Evolutionary conservation across 2,888 invertebrate species (phyloP).

Genomic region (Tethea ocularis): DNA sequence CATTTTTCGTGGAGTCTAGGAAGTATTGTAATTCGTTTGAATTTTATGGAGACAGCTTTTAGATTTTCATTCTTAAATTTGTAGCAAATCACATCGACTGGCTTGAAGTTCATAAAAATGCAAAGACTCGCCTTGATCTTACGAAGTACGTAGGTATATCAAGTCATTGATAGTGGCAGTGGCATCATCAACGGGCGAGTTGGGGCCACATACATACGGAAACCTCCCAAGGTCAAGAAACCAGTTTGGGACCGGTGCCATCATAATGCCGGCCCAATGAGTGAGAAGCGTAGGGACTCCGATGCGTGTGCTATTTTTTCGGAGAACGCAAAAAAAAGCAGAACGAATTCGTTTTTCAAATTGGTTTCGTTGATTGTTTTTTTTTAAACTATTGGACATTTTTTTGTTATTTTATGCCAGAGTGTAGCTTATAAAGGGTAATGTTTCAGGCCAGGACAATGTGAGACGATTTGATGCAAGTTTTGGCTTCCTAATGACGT

Average conservation of each 20-base stretch:
- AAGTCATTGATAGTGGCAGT: conserved; percentile 37
- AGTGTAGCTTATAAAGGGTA: not conserved
- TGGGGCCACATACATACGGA: conserved; percentile 67
- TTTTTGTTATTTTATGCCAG: not conserved
- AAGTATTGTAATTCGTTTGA: too few species aligned
- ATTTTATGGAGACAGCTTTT: too few species aligned
- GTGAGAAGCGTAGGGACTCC: conserved; percentile 17
- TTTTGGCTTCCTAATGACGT: too few species aligned
- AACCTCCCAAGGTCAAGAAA: conserved; percentile 74
- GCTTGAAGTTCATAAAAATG: not conserved
- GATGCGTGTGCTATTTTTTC: conserved; percentile 10
- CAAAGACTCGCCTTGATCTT: not conserved
- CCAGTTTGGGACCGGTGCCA: conserved; percentile 68
- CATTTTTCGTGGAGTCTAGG: too few species aligned
- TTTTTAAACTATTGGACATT: not conserved
- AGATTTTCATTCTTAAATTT: too few species aligned
- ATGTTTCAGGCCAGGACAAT: not conserved
- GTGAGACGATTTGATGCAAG: too few species aligned
- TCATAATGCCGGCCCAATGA: conserved; percentile 30
- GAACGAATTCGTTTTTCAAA: conserved; percentile 1
- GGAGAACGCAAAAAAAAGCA: not conserved
- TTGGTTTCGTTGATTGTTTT: not conserved
- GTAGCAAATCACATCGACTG: too few species aligned
- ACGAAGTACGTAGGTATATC: conserved; percentile 18
- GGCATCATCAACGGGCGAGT: conserved; percentile 41